Evolutionary conservation across 1,140 invertebrate species (phyloP), one percentile per base, ranked within the genome.

Genomic region (Ceratina australensis): DNA sequence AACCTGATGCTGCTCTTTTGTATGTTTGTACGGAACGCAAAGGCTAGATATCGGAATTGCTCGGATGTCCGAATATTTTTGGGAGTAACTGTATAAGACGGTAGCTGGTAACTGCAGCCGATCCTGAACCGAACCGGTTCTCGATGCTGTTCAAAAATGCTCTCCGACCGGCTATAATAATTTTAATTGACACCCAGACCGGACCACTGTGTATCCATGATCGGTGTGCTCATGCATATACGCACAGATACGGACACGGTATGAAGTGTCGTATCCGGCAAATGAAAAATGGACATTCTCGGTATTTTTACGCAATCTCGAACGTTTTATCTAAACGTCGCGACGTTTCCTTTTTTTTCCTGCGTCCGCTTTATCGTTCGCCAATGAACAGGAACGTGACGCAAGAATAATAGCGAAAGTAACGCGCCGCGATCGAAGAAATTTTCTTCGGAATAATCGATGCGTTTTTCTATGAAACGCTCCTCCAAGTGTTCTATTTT

Each of bases 151-250:
- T 87, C 81, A 87, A 88, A 88, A 89, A 86, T 83, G 81, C 75
- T 76, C 78, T 71, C 75, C 81, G 82, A 83, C 81, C 81, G 82
- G 84, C 84, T 84, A 85, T 87, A 87, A 88, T 88, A 81, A 89
- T 90, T 90, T 90, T 89, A 87, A 89, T 89, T 85, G 82, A 86
- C 83, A 87, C 86, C 82, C 83, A 72, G 80, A 52, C 72, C 84
- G 83, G 74, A 80, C 78, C 83, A 72, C 78, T 67, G 79, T 67
- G 77, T 86, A 82, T 81, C 79, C 76, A 66, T 71, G 78, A 66
- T 65, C 71, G 52, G 20, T 52, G 28, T 50, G 57, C 68, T 80
- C 63, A 28, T 68, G 72, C 18, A 24, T 22, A 12, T 12, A 52
- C 2, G 50, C 50, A 52, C 28, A 33, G 28, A 33, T 33, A 33